Percentiles rank a stretch among this genome's conserved stretches.
Conservation (phyloP, 2,113 vertebrate species). For the Sphaerodactylus townsendi region DNA sequence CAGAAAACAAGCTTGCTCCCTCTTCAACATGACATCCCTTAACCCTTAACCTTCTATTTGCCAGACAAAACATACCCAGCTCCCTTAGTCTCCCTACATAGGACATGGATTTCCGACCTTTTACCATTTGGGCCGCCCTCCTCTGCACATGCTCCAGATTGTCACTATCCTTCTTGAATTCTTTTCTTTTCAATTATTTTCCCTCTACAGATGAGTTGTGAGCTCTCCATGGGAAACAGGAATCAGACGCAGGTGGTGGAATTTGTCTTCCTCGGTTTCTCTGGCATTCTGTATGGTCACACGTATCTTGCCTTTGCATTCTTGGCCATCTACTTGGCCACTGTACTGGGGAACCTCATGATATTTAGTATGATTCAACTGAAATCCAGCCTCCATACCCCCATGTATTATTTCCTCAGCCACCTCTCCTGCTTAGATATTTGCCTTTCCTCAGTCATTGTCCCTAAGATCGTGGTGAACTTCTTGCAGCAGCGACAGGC, state of each 20-base stretch:
- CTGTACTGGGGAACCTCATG: conserved; percentile 15
- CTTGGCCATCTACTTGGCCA: conserved; percentile 35
- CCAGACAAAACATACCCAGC: no score
- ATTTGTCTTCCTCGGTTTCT: conserved; percentile 44
- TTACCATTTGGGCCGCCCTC: no score
- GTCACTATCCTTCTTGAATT: no score
- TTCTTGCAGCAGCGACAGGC: rapidly evolving
- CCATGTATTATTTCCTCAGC: conserved; percentile 62
- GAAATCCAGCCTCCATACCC: conserved; percentile 41
- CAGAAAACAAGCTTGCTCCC: no score
- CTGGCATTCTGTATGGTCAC: rapidly evolving
- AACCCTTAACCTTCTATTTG: no score
- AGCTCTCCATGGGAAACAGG: no score
- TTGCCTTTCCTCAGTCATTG: conserved; percentile 8
- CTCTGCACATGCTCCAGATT: no score
- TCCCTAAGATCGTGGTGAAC: conserved; percentile 45
- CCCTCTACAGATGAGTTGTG: no score
- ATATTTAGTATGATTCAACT: neutral
- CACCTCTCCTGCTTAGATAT: conserved; percentile 54
- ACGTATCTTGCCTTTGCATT: conserved; percentile 37
- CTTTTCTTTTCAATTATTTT: no score
- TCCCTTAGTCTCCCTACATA: no score
- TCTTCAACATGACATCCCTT: no score
- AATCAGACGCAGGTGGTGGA: conserved; percentile 22
- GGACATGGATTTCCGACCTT: no score